Evolutionary conservation across 2,113 vertebrate genomes (phyloP).

Genomic region (Pycnonotus jocosus): DNA sequence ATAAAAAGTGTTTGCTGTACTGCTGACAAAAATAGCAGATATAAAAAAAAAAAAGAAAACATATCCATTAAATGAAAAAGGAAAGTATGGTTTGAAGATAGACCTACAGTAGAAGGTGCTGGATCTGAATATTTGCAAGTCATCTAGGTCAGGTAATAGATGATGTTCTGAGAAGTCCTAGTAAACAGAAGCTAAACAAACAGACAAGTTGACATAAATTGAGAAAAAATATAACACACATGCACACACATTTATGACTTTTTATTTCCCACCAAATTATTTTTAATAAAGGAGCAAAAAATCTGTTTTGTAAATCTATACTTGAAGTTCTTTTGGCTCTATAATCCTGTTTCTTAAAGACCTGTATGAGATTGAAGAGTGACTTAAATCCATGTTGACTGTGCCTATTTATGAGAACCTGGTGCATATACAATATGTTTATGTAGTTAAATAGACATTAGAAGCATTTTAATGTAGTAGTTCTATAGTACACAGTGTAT

Average conservation of each 20-base stretch:
- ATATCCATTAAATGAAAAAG: not conserved
- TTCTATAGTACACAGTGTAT: not conserved
- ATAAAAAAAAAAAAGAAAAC: not conserved
- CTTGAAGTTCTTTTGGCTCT: not conserved
- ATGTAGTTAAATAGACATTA: not conserved
- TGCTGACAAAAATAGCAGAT: not conserved
- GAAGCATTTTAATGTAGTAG: not conserved
- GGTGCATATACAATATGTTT: not conserved
- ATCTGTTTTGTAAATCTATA: not conserved
- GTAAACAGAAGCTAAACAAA: not conserved
- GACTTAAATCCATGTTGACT: slow-evolving; percentile 53
- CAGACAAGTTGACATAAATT: not conserved
- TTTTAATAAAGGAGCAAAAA: not conserved
- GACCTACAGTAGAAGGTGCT: not conserved
- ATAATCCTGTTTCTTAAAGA: not conserved
- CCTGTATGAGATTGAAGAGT: not conserved
- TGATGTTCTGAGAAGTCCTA: not conserved
- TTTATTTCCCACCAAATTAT: not conserved
- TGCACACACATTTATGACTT: not conserved
- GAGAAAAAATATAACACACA: not conserved
- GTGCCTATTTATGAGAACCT: slow-evolving; percentile 78
- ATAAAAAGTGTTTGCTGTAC: not conserved
- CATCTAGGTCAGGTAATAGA: not conserved
- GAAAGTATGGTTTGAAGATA: not conserved
- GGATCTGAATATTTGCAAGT: not conserved